These are phyloP conservation scores for Takifugu rubripes DNA, from an alignment of 2,797 vertebrate genomes.

Conservation along the genomic window DNA sequence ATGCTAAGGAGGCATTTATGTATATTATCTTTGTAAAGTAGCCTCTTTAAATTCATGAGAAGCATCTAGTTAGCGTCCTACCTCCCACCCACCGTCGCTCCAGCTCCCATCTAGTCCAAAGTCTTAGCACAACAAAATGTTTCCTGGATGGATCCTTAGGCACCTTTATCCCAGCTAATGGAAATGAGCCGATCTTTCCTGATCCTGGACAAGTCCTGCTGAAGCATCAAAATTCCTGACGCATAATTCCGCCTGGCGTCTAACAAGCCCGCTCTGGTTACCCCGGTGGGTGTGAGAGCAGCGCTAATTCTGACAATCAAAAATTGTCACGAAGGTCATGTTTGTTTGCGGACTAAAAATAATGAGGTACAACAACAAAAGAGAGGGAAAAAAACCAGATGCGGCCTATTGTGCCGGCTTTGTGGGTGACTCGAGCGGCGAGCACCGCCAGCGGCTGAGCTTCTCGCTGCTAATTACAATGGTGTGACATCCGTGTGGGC, in stretches of 20 bases:
- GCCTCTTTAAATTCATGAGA: constrained; percentile 76
- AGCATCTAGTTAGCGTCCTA: constrained; percentile 55
- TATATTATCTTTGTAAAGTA: constrained; percentile 72
- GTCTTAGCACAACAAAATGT: constrained; percentile 52
- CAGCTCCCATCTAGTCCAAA: constrained; percentile 23
- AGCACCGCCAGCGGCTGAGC: constrained; percentile 43
- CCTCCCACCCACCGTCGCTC: not conserved
- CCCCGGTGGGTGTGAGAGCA: constrained; percentile 24
- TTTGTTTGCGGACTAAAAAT: constrained; percentile 55
- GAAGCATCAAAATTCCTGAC: too few relatives aligned
- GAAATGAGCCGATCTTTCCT: too few relatives aligned
- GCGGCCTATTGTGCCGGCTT: constrained; percentile 34
- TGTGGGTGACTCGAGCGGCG: constrained; percentile 42
- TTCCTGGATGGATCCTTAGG: constrained; percentile 31
- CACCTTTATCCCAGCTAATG: not conserved
- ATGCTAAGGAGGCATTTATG: constrained; percentile 66
- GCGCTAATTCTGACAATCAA: constrained; percentile 35
- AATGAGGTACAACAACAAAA: constrained; percentile 55
- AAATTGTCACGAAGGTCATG: constrained; percentile 49
- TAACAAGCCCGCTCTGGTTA: constrained; percentile 9
- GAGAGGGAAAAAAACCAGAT: constrained; percentile 23
- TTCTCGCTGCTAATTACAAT: constrained; percentile 65
- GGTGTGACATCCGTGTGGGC: constrained; percentile 62
- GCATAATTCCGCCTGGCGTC: not conserved
- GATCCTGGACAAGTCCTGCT: too few relatives aligned